Percentiles rank a stretch among this genome's conserved stretches.
Conservation (phyloP, 37 sponge, comb jelly and placozoan genomes). For the Spongilla lacustris region DNA sequence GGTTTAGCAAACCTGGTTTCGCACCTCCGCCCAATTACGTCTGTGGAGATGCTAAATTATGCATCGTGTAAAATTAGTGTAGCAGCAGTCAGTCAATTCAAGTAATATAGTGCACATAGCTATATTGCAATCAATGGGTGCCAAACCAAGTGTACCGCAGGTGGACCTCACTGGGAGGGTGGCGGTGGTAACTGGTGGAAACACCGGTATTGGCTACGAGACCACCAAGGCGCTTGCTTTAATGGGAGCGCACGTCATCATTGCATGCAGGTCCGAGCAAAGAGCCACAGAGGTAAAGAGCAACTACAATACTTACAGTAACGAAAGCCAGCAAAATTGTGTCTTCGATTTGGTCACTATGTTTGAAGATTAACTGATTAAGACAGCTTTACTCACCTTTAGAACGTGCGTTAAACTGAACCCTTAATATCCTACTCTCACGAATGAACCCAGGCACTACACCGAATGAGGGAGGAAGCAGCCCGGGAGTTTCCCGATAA, state of each 20-base stretch:
- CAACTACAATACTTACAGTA: not conserved
- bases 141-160: conserved; percentile 43
- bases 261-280: conserved; percentile 76
- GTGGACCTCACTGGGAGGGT: conserved; percentile 70
- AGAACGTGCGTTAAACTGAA: no score
- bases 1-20: no score
- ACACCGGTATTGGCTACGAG: conserved; percentile 87
- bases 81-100: no score
- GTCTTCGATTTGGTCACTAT: no score
- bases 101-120: no score
- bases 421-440: no score
- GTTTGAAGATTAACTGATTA: no score
- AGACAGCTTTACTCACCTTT: no score
- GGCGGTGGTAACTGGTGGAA: conserved; percentile 82
- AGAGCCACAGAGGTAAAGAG: conserved; percentile 59
- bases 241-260: conserved; percentile 82
- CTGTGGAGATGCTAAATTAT: no score
- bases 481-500: conserved; percentile 20
- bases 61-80: no score
- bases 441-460: conserved; percentile 58
- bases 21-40: no score
- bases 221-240: conserved; percentile 70
- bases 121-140: conserved; percentile 35
- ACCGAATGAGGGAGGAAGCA: conserved; percentile 51
- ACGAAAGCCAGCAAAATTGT: no score